A percentile compares a stretch with the other conserved stretches of the same genome.
These are phyloP conservation scores for Hydriomena furcata DNA, from an alignment of 2,888 invertebrate genomes.

Conservation along the genomic window DNA sequence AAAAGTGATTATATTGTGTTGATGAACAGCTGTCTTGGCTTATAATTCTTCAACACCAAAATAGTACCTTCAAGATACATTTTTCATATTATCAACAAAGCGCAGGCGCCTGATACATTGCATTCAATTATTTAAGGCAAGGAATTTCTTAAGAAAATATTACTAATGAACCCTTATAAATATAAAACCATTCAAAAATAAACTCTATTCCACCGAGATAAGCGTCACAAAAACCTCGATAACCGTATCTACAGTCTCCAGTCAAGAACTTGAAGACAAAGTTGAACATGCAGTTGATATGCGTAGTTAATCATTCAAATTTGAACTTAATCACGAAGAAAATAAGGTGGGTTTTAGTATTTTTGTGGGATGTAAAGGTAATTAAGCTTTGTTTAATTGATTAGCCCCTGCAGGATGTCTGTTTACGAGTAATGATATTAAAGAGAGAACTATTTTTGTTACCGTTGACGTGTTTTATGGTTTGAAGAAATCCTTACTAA, in stretches of 20 bases:
- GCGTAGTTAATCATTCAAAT: slow-evolving; percentile 30
- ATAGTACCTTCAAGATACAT: slow-evolving; percentile 24
- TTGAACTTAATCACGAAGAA: slow-evolving; percentile 36
- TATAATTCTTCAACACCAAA: slow-evolving; percentile 26
- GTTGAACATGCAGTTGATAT: slow-evolving; percentile 27
- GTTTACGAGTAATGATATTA: slow-evolving; percentile 53
- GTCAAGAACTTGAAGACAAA: slow-evolving; percentile 17
- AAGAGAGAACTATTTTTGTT: slow-evolving; percentile 38
- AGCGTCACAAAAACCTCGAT: slow-evolving; percentile 5
- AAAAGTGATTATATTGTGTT: not conserved
- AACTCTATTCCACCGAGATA: slow-evolving; percentile 22
- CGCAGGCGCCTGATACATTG: slow-evolving; percentile 58
- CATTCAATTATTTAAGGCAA: slow-evolving; percentile 71
- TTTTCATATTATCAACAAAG: slow-evolving; percentile 34
- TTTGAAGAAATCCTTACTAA: slow-evolving; percentile 24
- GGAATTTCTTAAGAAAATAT: slow-evolving; percentile 77
- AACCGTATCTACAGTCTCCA: slow-evolving; percentile 5
- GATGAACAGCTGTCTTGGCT: slow-evolving; percentile 24
- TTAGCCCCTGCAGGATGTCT: slow-evolving; percentile 54
- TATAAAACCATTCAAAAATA: slow-evolving; percentile 9
- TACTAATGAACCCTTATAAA: slow-evolving; percentile 38
- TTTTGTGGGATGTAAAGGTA: slow-evolving; percentile 15
- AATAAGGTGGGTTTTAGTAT: slow-evolving; percentile 18
- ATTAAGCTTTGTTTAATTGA: slow-evolving; percentile 49
- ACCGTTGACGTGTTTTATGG: slow-evolving; percentile 31